Base-by-base conservation (phyloP, 1,140 invertebrate species). In the Drosophila novamexicana region DNA sequence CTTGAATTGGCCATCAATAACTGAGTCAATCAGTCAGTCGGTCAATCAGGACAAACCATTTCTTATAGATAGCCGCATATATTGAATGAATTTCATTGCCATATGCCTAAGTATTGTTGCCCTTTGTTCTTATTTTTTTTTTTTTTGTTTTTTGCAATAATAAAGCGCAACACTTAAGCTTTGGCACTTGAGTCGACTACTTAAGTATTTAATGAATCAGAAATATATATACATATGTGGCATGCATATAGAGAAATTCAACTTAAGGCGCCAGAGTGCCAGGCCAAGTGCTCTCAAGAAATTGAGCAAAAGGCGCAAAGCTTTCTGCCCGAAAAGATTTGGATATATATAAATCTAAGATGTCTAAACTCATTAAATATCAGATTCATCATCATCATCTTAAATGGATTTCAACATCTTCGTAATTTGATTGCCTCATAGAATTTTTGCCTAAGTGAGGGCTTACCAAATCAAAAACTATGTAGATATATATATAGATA, bases 161-260 rank as follows among this genome's bases (percentile, higher is more conserved):
- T 74, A 79, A 67, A 29, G 42, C 49, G 62, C 54, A 57, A 80
- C 84, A 88, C 83, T 88, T 84, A 72, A 78, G 62, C 69, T 83
- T 80, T 88, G 77, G 79, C 84, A 90, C 86, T 90, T 90, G 82
- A 90, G 72, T 54, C 79, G 29, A 65, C 76, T 68, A 71, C 88
- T 91, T 91, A 91, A 86, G 83, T 79, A 82, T 83, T 88, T 82
- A 79, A 86, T 86, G 79, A 88, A 82, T 79, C 58, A 9, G 67
- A 73, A 73, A 81, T 69, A 14, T 42, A 56, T 71, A 14, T 42
- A 42, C 65, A 70, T 39, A 34, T 45, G 5, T 45, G 5, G 10
- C 10, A 36, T 50, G 57, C 22, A n/a, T 39, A 34, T 29, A 42
- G 29, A 59, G 12, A 47, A 69, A 65, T 18, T 71, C 69, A 79